These are phyloP conservation scores for Corvus moneduloides DNA, from an alignment of 2,113 vertebrate genomes.

Conservation along the genomic window DNA sequence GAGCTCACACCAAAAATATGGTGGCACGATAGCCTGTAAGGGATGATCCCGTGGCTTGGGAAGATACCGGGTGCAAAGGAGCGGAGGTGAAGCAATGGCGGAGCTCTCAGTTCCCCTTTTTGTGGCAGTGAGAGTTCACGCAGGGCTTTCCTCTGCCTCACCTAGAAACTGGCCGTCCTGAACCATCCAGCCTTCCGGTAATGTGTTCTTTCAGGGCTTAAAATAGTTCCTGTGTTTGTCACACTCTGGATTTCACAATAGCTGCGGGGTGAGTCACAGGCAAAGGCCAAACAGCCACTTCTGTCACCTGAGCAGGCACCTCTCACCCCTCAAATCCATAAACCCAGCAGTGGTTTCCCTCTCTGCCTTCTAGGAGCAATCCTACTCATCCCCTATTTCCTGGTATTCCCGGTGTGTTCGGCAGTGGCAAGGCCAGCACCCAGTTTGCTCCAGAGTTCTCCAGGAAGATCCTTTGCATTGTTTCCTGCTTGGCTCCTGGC, in stretches of 20 bases:
- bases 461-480: not conserved
- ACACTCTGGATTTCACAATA: not conserved
- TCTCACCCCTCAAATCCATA: not conserved
- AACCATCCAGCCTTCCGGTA: constrained; percentile 11
- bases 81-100: rapidly evolving
- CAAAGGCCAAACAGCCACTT: not conserved
- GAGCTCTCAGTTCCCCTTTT: not conserved
- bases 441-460: not conserved
- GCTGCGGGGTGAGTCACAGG: not conserved
- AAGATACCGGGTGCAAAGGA: not conserved
- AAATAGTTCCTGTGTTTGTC: constrained; percentile 39
- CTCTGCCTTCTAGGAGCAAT: not conserved
- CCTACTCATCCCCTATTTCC: no score
- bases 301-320: not conserved
- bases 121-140: not conserved
- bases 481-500: not conserved
- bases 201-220: not conserved
- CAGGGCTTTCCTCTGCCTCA: not conserved
- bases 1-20: not conserved
- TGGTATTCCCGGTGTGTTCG: rapidly evolving
- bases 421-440: not conserved
- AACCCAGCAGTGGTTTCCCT: not conserved
- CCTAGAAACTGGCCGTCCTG: not conserved
- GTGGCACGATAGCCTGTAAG: rapidly evolving
- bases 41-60: not conserved